These are phyloP conservation scores for Hoplodrina blanda DNA, from an alignment of 2,888 invertebrate species.

Conservation along the genomic window DNA sequence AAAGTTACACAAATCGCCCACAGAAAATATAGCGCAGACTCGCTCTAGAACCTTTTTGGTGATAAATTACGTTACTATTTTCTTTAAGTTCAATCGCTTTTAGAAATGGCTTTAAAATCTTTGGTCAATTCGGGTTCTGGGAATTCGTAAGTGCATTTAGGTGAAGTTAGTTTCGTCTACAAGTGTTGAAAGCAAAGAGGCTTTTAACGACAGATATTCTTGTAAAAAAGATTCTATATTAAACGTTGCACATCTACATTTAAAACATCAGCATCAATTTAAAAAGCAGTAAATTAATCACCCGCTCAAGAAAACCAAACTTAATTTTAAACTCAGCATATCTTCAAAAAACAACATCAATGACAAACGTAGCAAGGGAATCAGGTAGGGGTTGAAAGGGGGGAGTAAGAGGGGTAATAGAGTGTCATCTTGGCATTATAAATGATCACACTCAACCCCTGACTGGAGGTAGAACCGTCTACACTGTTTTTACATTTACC, in stretches of 20 bases:
- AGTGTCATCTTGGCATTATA: slow-evolving; percentile 89
- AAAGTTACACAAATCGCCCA: slow-evolving; percentile 55
- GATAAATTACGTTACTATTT: slow-evolving; percentile 56
- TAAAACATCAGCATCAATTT: background rate
- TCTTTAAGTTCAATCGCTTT: slow-evolving; percentile 49
- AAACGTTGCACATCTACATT: background rate
- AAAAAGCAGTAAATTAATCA: background rate
- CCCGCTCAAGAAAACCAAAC: slow-evolving; percentile 7
- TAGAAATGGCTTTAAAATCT: slow-evolving; percentile 37
- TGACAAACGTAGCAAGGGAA: slow-evolving; percentile 28
- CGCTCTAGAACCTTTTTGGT: slow-evolving; percentile 52
- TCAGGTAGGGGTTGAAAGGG: slow-evolving; percentile 15
- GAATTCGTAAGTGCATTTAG: slow-evolving; percentile 25
- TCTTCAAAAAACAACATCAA: slow-evolving; percentile 43
- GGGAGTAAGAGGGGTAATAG: slow-evolving; percentile 82
- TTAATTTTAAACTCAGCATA: slow-evolving; percentile 47
- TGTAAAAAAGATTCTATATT: too few relatives aligned
- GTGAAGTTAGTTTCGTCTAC: slow-evolving; percentile 11
- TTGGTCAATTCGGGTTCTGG: slow-evolving; percentile 14
- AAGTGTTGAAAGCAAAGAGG: background rate
- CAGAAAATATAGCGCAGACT: slow-evolving; percentile 54
- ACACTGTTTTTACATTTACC: slow-evolving; percentile 85
- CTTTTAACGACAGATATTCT: background rate
- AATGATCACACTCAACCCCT: slow-evolving; percentile 82
- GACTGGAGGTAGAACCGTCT: slow-evolving; percentile 67